Evolutionary conservation across 2,113 vertebrate species (phyloP), one percentile per base, ranked within the genome.

Genomic region (Phoxinus phoxinus): DNA sequence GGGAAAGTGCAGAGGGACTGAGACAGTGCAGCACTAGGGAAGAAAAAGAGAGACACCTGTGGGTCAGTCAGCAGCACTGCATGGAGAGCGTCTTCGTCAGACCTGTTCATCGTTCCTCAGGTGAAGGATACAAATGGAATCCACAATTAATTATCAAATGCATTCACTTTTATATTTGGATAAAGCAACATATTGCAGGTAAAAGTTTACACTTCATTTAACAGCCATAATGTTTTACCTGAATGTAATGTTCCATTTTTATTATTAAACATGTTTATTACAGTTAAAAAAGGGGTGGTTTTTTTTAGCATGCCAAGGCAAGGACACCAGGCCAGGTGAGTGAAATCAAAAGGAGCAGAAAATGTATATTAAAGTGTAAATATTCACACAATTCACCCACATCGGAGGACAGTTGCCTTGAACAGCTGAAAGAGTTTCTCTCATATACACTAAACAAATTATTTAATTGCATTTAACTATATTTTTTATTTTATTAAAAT

Each of bases 1-100:
- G 41, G 73, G 83, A 78, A 78, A 83, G 71, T 44, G 44, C 58
- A 74, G 84, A 59, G 69, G 56, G 84, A 77, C 90, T 67, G 41
- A 76, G 46, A 58, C 37, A 72, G 69, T 71, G 69, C 74, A 58
- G 35, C 41, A 79, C 88, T 93, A 90, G 67, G 89, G 87, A 94
- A 95, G 94, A 94, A 94, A 94, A 95, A 95, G 94, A 95, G 94
- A 91, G 94, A 95, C 94, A 94, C 93, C 94, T 89, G 93, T 90
- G 90, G 94, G 93, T 88, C 81, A 41, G 65, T 84, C 2, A 10
- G 19, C 25, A 85, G 91, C 91, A 95, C 92, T 95, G 91, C 94
- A 93, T 32, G 61, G 21, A 86, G 30, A 67, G 19, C 37, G 13
- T 41, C 27, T 72, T 59, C 25, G 30, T 65, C 35, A 78, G 6